Conservation (phyloP, 2,797 vertebrate species). For the Diglossa cyanea region DNA sequence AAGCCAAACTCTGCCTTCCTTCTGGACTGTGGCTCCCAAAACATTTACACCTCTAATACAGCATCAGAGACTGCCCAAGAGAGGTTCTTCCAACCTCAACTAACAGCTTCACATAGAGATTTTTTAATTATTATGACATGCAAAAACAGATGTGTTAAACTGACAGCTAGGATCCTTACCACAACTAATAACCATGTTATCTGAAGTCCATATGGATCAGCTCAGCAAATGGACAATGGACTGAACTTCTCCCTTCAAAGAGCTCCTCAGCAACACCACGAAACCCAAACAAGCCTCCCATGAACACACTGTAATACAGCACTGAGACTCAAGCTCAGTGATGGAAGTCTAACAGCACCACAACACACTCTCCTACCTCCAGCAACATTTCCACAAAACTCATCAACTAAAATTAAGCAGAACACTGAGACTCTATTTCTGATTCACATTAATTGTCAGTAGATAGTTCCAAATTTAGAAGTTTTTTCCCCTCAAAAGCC, state of each 20-base stretch:
- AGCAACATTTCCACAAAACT: not conserved
- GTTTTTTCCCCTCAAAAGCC: not conserved
- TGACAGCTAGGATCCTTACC: not conserved
- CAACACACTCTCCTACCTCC: not conserved
- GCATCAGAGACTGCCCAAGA: not conserved
- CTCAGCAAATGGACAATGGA: not conserved
- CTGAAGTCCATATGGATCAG: not conserved
- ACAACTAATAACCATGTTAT: accelerated
- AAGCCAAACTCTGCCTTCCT: not conserved
- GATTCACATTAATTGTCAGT: not conserved
- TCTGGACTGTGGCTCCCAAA: not conserved
- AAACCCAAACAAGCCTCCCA: not conserved
- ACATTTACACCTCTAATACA: not conserved
- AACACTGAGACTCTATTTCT: not conserved
- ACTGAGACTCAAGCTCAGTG: not conserved
- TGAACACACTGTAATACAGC: not conserved
- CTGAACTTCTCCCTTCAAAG: not conserved
- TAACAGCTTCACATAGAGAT: not conserved
- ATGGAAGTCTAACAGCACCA: not conserved
- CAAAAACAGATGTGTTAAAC: not conserved
- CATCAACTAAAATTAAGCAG: not conserved
- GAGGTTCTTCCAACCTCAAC: not conserved
- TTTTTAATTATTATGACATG: not conserved
- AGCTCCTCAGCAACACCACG: not conserved
- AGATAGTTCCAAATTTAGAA: not conserved